Evolutionary conservation across 2,113 vertebrate genomes (phyloP), one percentile per base, ranked within the genome.

Genomic region (Centropus unirufus): DNA sequence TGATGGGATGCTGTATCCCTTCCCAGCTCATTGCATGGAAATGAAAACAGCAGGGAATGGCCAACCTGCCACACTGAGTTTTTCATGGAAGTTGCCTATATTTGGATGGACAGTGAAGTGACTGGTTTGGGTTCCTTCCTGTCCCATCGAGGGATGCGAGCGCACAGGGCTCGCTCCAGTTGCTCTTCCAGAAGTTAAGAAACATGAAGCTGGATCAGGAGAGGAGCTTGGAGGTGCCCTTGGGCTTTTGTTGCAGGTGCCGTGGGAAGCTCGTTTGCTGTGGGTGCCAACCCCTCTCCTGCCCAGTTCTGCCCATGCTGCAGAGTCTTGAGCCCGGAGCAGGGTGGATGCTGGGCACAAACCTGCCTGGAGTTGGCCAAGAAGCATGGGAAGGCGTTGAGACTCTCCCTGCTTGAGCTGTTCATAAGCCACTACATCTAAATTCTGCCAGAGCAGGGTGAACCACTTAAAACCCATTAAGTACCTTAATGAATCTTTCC

Each of bases 141-240:
- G 12, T 18, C 1, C 1, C 2, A 1, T 9, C 46, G 23, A 26
- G 68, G 30, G n/a, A 2, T 40, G 39, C 6, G 1, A 6, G 51
- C 11, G 34, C 8, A 0, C 29, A 10, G 19, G 57, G 20, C 8
- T 22, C 3, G 1, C 34, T 27, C 20, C 7, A 4, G 6, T 8
- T 49, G 22, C 3, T 0, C 14, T 42, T 26, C 47, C 40, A 36
- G 11, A 18, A 27, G 29, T 32, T 34, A 5, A 14, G 49, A 42
- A 29, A 21, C 0, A 1, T 3, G 24, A 14, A 7, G n/a, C 11
- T 11, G 46, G 61, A 14, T 32, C 9, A 5, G 69, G 39, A 73
- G 26, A 11, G 27, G 54, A 44, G 61, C 34, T 75, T 2, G 1
- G n/a, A 49, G n/a, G 14, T 3, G 3, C 66, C 30, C 36, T 32